Conservation (phyloP, 2,888 invertebrate species). For the Catocala sponsa region DNA sequence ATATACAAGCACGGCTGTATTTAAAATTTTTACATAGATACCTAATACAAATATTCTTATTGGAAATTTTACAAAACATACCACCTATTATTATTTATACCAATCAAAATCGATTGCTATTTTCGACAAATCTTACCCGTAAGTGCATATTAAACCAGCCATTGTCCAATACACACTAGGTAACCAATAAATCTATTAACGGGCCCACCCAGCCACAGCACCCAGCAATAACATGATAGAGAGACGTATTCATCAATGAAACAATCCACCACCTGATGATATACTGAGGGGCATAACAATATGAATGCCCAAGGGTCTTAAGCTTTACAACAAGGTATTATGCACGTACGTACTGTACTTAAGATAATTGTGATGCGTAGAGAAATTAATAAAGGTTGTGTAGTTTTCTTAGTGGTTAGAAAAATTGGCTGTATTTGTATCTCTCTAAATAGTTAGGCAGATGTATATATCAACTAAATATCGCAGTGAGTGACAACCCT, state of each 20-base stretch:
- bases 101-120: not conserved
- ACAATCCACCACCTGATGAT: slow-evolving; percentile 58
- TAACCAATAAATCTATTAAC: slow-evolving; percentile 42
- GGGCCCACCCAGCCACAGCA: slow-evolving; percentile 36
- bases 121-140: not conserved
- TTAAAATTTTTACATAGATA: no score
- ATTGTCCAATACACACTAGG: slow-evolving; percentile 21
- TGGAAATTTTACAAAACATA: no score
- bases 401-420: not conserved
- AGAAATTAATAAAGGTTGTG: slow-evolving; percentile 37
- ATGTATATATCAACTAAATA: no score
- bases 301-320: slow-evolving; percentile 46
- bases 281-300: slow-evolving; percentile 47
- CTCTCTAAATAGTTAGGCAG: no score
- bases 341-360: slow-evolving; percentile 46
- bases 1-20: no score
- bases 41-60: no score
- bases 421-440: no score
- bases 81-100: not conserved
- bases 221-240: slow-evolving; percentile 43
- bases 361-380: slow-evolving; percentile 15
- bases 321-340: slow-evolving; percentile 38
- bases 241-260: slow-evolving; percentile 53
- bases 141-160: not conserved
- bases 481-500: no score